Evolutionary conservation across 2,113 vertebrate species (phyloP).

Genomic region (Engystomops pustulosus): DNA sequence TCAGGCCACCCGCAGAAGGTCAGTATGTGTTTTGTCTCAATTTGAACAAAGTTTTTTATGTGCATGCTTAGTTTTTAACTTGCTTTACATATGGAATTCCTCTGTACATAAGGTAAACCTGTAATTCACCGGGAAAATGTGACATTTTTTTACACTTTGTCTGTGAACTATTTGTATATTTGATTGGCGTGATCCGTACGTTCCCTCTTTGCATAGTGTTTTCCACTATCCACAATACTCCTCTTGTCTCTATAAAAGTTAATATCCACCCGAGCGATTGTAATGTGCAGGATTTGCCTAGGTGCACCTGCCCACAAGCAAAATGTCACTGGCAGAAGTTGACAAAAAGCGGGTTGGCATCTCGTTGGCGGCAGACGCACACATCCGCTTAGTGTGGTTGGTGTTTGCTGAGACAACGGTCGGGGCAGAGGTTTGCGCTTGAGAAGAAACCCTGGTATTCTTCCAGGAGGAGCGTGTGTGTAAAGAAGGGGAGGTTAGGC

Average conservation of each 20-base stretch:
- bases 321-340: background rate
- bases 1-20: no score
- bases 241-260: background rate
- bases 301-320: background rate
- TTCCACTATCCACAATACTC: background rate
- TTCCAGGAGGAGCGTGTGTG: constrained; percentile 26
- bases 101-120: no score
- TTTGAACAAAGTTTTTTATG: no score
- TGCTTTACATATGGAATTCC: no score
- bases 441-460: background rate
- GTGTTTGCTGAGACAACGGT: background rate
- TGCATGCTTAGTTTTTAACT: no score
- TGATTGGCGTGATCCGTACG: no score
- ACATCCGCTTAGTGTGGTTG: background rate
- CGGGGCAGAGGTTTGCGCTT: background rate
- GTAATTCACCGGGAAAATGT: no score
- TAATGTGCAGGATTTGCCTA: background rate
- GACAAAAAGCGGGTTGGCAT: background rate
- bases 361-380: background rate
- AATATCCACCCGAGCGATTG: background rate
- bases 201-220: background rate
- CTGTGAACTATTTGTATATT: no score
- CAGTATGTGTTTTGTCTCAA: no score
- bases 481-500: constrained; percentile 41
- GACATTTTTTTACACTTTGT: no score